Evolutionary conservation across 2,888 invertebrate genomes (phyloP), one percentile per base, ranked within the genome.

Genomic region (Agapetus fuscipes): DNA sequence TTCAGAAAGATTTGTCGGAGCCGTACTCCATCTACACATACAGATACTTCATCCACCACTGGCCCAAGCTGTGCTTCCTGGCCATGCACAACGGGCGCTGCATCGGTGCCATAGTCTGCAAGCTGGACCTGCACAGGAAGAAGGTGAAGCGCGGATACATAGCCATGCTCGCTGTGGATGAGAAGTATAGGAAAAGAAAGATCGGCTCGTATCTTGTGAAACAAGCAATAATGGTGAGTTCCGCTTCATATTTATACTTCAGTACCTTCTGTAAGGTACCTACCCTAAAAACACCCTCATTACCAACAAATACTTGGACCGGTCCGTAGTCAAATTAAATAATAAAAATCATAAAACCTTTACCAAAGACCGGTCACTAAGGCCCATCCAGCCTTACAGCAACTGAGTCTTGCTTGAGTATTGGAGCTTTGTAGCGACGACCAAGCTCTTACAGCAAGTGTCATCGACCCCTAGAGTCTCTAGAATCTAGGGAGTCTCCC

Each of bases 1-100:
- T 98, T 62, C 95, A 96, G 61, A 95, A 94, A 64, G 98, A 98
- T 74, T 77, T 98, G 53, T 96, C 96, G 44, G 98, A 98, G 76
- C 98, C 98, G 26, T 98, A 98, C 72, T 97, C 97, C 50, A 97
- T 98, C 72, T 99, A 98, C 67, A 99, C 98, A 17, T 98, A 98
- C 74, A 83, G 98, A 71, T 99, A 97, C 75, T 98, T 98, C 73
- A 96, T 98, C 62, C 95, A 98, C 65, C 97, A 97, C 66, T 99
- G 98, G 98, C 97, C 97, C 61, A 90, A 96, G 67, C 74, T 98
- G 51, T 98, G 97, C 71, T 95, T 94, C 71, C 71, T 98, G 73
- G 95, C 95, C 43, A 86, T 86, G 74, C 81, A 87, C 62, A 80
- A 79, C 53, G 78, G 79, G 45, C 80, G 82, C 56, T 91, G 89